phyloP scores from a whole-genome alignment of 2,113 vertebrate genomes.

The Rhea pennata region DNA sequence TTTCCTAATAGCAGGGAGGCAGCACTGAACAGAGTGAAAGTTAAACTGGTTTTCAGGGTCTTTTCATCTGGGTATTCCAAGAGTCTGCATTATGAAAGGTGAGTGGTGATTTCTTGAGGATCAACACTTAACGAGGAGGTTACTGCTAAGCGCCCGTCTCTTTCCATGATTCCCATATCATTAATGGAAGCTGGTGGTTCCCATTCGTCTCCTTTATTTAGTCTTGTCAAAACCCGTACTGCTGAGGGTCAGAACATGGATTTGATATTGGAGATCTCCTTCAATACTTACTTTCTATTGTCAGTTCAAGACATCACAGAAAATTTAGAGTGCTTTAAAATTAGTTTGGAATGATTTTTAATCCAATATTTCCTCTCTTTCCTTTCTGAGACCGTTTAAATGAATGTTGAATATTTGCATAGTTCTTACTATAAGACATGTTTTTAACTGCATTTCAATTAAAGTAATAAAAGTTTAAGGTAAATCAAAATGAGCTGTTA shows the following conservation, averaged over 20 bases:
- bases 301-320: background rate
- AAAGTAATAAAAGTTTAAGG: conserved; percentile 60
- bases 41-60: background rate
- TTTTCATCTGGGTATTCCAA: background rate
- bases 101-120: background rate
- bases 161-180: background rate
- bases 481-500: conserved; percentile 44
- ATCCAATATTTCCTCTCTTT: background rate
- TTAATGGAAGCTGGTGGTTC: background rate
- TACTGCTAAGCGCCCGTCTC: background rate
- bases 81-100: background rate
- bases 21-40: background rate
- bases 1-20: background rate
- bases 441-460: conserved; percentile 55
- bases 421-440: background rate
- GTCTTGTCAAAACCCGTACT: background rate
- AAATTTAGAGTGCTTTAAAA: background rate
- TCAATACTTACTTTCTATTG: background rate
- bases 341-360: background rate
- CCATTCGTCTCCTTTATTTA: background rate
- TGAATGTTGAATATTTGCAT: conserved; percentile 24
- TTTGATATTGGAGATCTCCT: background rate
- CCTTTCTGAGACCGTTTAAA: conserved; percentile 12
- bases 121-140: background rate
- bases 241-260: background rate